Evolutionary conservation across 2,888 invertebrate species (phyloP), one percentile per base, ranked within the genome.

Genomic region (Capitulum mitella): DNA sequence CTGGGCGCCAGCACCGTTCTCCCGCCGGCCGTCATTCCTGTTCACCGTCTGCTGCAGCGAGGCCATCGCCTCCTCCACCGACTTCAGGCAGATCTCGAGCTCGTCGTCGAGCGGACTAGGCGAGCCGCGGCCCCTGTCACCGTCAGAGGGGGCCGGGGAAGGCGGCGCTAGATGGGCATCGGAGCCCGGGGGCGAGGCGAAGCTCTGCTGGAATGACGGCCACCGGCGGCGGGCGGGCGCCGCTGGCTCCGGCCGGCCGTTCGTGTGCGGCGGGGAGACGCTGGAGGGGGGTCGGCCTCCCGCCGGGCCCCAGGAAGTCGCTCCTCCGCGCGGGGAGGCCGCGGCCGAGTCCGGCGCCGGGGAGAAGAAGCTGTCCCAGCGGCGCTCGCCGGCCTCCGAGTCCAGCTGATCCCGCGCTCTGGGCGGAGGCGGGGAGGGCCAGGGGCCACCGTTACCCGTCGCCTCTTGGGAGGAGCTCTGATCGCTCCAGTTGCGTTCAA

Each of bases 61-160:
- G 14, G 64, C 64, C 64, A 64, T 64, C 5, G 64, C 64, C 29
- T 64, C 64, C 64, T 64, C 64, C 34, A 64, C 64, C 19, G 64
- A 64, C 29, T 34, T 34, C 3, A 64, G 64, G 64, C 64, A 64
- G 34, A 64, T 64, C 32, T 64, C 64, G 32, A 64, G 64, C 34
- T 64, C 64, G 32, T 64, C 64, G 34, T 64, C 64, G 5, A 64
- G 64, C 5, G 64, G 64, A 16, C 34, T 64, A 1, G 64, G 64
- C 12, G 34, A 34, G 34, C 64, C 34, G 32, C 34, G 32, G 19
- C 34, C 64, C 58, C 58, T 12, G 58, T n/a, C 58, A 10, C n/a
- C n/a, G n/a, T 58, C 58, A 8, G 58, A 58, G 26, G 10, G 10
- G n/a, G 58, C 26, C 19, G 64, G 34, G n/a, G 19, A 10, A 64